Conservation (phyloP, 2,888 invertebrate genomes). For the Drosophila mulleri region DNA sequence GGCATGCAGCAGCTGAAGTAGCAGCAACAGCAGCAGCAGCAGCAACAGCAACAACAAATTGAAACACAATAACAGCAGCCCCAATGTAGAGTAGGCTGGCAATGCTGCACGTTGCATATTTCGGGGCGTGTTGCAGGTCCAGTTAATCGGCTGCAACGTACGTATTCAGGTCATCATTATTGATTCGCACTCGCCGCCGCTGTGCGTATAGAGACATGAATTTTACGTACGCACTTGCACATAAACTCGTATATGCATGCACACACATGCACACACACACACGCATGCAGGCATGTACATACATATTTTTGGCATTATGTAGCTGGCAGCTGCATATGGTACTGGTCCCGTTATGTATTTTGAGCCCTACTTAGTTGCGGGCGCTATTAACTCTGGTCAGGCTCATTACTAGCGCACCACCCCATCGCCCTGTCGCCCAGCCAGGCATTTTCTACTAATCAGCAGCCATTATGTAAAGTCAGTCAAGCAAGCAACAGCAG, state of each 20-base stretch:
- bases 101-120: conserved; percentile 64
- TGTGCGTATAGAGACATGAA: conserved; percentile 78
- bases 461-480: conserved; percentile 75
- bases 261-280: conserved; percentile 14
- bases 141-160: conserved; percentile 76
- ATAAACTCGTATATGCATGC: conserved; percentile 11
- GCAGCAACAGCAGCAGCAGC: conserved; percentile 22
- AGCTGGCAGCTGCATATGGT: conserved; percentile 43
- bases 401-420: conserved; percentile 44
- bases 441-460: conserved; percentile 55
- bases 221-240: conserved; percentile 72
- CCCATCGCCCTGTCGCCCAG: neutral
- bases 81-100: conserved; percentile 20
- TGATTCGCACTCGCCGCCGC: conserved; percentile 72
- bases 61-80: conserved; percentile 44
- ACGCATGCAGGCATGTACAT: conserved; percentile 38
- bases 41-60: conserved; percentile 36
- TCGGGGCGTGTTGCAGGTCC: conserved; percentile 62
- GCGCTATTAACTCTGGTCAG: conserved; percentile 68
- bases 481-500: conserved; percentile 53
- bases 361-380: conserved; percentile 67
- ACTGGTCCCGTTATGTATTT: conserved; percentile 65
- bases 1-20: conserved; percentile 33
- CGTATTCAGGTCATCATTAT: conserved; percentile 81
- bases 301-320: conserved; percentile 57